A percentile compares a stretch with the other conserved stretches of the same genome.
phyloP scores from a whole-genome alignment of 2,888 invertebrate species.

The Cremastinae sp. region DNA sequence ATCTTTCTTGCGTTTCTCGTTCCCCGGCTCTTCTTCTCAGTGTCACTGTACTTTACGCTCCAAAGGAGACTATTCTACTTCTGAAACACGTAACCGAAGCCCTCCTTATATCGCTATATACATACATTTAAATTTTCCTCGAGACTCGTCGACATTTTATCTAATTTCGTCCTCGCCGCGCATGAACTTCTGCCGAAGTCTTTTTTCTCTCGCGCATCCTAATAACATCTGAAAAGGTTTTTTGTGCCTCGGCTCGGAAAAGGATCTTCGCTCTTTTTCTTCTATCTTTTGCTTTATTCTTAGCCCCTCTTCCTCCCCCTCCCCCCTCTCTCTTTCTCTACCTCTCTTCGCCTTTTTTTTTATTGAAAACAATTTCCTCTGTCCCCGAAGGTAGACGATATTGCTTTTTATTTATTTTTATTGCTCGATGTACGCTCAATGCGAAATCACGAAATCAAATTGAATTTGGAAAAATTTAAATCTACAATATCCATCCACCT shows the following conservation, averaged over 20 bases:
- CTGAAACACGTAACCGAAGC: constrained; percentile 2
- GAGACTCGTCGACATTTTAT: constrained; percentile 36
- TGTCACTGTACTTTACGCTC: constrained; percentile 14
- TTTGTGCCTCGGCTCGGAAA: background rate
- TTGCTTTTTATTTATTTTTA: too few species aligned
- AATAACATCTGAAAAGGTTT: constrained; percentile 21
- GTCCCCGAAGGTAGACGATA: too few species aligned
- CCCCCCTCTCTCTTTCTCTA: too few species aligned
- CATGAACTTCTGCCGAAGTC: constrained; percentile 27
- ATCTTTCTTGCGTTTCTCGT: constrained; percentile 29
- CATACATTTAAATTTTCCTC: too few species aligned
- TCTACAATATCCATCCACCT: too few species aligned
- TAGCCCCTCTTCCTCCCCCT: too few species aligned
- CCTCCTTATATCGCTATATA: constrained; percentile 6
- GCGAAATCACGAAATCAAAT: too few species aligned
- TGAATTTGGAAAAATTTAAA: too few species aligned
- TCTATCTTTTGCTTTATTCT: background rate
- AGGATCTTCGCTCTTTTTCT: constrained; percentile 8
- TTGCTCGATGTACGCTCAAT: too few species aligned
- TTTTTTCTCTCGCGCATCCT: constrained; percentile 34
- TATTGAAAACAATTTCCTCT: too few species aligned
- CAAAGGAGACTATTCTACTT: constrained; percentile 21
- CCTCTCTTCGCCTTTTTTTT: too few species aligned
- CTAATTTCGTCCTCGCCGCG: constrained; percentile 47
- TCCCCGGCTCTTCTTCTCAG: background rate